Percentiles rank a stretch among this genome's conserved stretches.
Evolutionary conservation across 2,888 invertebrate genomes (phyloP).

Genomic region (Leptogaster cylindrica): DNA sequence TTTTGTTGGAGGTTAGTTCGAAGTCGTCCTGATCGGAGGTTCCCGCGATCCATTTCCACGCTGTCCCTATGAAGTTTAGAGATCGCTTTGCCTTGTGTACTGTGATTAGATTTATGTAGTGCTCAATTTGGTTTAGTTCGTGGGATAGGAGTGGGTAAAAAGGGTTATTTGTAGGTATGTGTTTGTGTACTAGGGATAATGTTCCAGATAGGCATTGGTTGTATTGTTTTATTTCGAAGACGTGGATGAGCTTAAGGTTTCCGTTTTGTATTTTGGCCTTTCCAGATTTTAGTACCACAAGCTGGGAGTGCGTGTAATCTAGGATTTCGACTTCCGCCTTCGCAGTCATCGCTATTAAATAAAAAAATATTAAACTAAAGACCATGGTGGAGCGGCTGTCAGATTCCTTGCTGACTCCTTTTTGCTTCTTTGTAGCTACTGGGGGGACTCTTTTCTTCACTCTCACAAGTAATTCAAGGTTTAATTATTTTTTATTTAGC

Average conservation of each 20-base stretch:
- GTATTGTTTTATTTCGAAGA: constrained; percentile 36
- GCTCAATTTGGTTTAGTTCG: neutral
- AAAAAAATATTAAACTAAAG: too few species aligned
- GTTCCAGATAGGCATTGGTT: constrained; percentile 11
- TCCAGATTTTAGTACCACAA: constrained; percentile 38
- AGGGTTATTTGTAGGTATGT: neutral
- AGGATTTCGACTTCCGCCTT: constrained; percentile 5
- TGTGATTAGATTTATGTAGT: neutral
- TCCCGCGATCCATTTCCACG: constrained; percentile 24
- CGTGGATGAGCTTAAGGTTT: constrained; percentile 43
- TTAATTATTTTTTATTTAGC: too few species aligned
- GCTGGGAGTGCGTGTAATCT: constrained; percentile 43
- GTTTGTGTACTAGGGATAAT: constrained; percentile 18
- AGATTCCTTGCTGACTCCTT: too few species aligned
- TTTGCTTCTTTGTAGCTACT: too few species aligned
- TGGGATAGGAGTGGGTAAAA: neutral
- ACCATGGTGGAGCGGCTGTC: too few species aligned
- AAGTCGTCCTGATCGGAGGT: constrained; percentile 21
- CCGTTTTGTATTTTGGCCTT: constrained; percentile 40
- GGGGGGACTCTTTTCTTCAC: too few species aligned
- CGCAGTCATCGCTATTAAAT: too few species aligned
- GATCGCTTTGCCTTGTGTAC: neutral
- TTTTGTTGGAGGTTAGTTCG: constrained; percentile 3
- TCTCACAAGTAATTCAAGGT: too few species aligned
- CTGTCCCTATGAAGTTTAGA: constrained; percentile 22